These are phyloP conservation scores for Apostichopus japonicus DNA, from an alignment of 35 echinoderm and acorn worm species.

Conservation along the genomic window DNA sequence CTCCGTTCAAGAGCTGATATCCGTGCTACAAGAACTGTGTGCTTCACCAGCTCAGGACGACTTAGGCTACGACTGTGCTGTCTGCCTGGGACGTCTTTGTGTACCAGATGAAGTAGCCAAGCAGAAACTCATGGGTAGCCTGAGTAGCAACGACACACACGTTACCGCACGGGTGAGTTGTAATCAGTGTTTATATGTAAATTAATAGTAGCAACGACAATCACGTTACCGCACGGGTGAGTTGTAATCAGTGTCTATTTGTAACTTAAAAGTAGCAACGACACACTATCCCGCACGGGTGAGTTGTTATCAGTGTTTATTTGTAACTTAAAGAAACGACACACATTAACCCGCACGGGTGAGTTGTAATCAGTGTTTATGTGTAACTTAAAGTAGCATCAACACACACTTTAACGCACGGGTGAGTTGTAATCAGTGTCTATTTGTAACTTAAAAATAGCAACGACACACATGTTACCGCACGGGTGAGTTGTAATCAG, in stretches of 20 bases:
- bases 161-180: conserved; percentile 72
- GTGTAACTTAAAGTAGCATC: neutral
- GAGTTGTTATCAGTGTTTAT: neutral
- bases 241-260: too few species aligned
- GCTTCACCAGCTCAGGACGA: conserved; percentile 45
- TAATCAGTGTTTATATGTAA: neutral
- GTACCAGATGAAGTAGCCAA: conserved; percentile 69
- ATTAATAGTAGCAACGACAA: neutral
- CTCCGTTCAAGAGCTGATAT: conserved; percentile 59
- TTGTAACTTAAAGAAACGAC: neutral
- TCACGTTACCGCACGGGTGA: neutral
- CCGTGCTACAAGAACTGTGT: conserved; percentile 59
- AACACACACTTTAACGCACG: conserved; percentile 70
- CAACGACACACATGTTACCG: neutral
- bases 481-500: too few species aligned
- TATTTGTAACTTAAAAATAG: neutral
- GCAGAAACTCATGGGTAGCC: conserved; percentile 70
- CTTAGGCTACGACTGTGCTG: conserved; percentile 78
- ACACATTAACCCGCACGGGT: neutral
- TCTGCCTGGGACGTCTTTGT: conserved; percentile 87
- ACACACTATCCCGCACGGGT: conserved; percentile 65
- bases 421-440: conserved; percentile 32
- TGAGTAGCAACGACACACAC: conserved; percentile 69
- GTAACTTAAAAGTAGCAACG: too few species aligned
- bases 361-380: too few species aligned